Evolutionary conservation across 2,888 invertebrate species (phyloP).

Genomic region (Limulus polyphemus): DNA sequence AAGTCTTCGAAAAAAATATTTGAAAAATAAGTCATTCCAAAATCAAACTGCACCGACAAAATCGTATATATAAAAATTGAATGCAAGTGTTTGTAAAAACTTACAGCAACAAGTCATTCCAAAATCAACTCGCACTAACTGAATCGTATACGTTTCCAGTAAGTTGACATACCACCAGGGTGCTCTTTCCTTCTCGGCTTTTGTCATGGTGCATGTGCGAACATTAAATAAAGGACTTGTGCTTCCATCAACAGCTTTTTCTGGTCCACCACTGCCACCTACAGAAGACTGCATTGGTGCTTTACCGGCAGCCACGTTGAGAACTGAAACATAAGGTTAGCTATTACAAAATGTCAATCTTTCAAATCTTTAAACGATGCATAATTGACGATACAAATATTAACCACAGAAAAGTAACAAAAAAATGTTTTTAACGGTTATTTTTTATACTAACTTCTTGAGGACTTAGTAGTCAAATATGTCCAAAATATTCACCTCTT

Average conservation of each 20-base stretch:
- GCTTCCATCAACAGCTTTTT: slow-evolving; percentile 81
- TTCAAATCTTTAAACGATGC: no score
- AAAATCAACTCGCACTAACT: slow-evolving; percentile 76
- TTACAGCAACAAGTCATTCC: slow-evolving; percentile 69
- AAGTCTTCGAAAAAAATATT: slow-evolving; percentile 4
- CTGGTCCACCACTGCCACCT: slow-evolving; percentile 67
- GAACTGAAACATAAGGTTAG: slow-evolving; percentile 45
- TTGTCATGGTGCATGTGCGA: slow-evolving; percentile 64
- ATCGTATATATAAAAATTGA: no score
- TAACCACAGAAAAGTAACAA: no score
- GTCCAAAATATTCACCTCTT: no score
- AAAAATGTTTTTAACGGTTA: no score
- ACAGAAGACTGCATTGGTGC: slow-evolving; percentile 88
- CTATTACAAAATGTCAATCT: no score
- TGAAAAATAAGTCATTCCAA: slow-evolving; percentile 75
- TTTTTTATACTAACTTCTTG: no score
- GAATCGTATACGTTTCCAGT: slow-evolving; percentile 87
- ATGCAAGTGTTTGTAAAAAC: no score
- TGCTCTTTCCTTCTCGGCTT: slow-evolving; percentile 47
- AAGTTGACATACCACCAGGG: slow-evolving; percentile 93
- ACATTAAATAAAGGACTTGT: slow-evolving; percentile 65
- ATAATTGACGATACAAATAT: no score
- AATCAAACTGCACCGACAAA: slow-evolving; percentile 75
- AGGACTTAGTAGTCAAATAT: no score
- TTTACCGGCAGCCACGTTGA: slow-evolving; percentile 87